These are phyloP conservation scores for Stenichneumon culpator DNA, from an alignment of 2,888 invertebrate species.

Conservation along the genomic window DNA sequence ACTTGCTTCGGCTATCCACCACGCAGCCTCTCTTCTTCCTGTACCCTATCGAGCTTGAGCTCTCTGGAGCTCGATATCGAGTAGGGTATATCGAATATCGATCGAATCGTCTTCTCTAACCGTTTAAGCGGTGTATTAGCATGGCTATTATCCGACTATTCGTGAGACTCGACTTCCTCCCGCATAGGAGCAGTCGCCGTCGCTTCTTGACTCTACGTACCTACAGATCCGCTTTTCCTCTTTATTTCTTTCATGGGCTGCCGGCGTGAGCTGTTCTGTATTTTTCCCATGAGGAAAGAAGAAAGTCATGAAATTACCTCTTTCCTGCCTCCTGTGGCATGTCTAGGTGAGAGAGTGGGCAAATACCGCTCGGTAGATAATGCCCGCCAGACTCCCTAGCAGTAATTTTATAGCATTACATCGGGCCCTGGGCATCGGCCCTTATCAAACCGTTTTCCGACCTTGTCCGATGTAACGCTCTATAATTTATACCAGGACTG, in stretches of 20 bases:
- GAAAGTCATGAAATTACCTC: constrained; percentile 47
- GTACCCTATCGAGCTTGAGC: constrained; percentile 36
- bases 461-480: too few species aligned
- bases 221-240: constrained; percentile 23
- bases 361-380: neutral
- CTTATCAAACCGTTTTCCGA: too few species aligned
- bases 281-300: constrained; percentile 56
- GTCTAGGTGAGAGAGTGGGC: neutral
- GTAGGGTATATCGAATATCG: constrained; percentile 71
- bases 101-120: constrained; percentile 70
- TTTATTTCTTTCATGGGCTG: constrained; percentile 22
- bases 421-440: too few species aligned
- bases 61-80: constrained; percentile 62
- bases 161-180: constrained; percentile 57
- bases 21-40: neutral
- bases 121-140: constrained; percentile 68
- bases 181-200: constrained; percentile 46
- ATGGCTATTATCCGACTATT: constrained; percentile 68
- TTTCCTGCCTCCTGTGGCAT: constrained; percentile 4
- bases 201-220: constrained; percentile 52
- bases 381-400: too few species aligned
- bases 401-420: too few species aligned
- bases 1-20: constrained; percentile 2
- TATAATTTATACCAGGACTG: too few species aligned
- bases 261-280: constrained; percentile 43